A percentile compares a stretch with the other conserved stretches of the same genome.
These are phyloP conservation scores for Syndactyla subalaris DNA, from an alignment of 2,797 vertebrate genomes.

Conservation along the genomic window DNA sequence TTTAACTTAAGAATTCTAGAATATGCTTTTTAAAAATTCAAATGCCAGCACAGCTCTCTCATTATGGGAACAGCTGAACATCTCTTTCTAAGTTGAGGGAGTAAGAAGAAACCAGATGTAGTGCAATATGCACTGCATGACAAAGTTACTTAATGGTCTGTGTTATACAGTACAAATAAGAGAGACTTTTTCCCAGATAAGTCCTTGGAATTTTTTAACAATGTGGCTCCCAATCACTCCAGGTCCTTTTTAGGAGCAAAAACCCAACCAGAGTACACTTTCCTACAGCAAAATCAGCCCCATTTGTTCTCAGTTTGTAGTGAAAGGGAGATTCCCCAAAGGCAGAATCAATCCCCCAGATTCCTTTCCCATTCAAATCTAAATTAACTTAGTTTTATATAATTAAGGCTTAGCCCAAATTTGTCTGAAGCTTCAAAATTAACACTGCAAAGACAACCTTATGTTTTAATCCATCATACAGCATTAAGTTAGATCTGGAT, in stretches of 20 bases:
- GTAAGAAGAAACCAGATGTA: slow-evolving; percentile 32
- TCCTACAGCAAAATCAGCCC: not conserved
- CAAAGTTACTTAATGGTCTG: not conserved
- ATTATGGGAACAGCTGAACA: slow-evolving; percentile 12
- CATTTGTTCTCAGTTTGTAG: not conserved
- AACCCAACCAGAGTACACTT: not conserved
- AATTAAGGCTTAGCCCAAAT: not conserved
- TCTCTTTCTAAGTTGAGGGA: slow-evolving; percentile 2
- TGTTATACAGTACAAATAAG: not conserved
- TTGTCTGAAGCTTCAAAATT: not conserved
- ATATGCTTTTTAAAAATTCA: not conserved
- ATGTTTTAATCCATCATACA: not conserved
- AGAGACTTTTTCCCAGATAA: not conserved
- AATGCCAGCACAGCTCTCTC: not conserved
- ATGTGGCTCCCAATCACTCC: not conserved
- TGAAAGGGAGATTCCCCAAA: not conserved
- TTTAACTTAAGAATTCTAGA: not conserved
- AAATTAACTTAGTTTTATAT: not conserved
- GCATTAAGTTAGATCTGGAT: not conserved
- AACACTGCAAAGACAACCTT: not conserved
- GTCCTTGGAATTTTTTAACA: not conserved
- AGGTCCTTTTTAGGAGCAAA: not conserved
- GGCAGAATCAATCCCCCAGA: not conserved
- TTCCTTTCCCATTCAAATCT: not conserved
- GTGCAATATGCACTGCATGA: not conserved